Evolutionary conservation across 2,113 vertebrate genomes (phyloP).

Genomic region (Eptesicus fuscus): DNA sequence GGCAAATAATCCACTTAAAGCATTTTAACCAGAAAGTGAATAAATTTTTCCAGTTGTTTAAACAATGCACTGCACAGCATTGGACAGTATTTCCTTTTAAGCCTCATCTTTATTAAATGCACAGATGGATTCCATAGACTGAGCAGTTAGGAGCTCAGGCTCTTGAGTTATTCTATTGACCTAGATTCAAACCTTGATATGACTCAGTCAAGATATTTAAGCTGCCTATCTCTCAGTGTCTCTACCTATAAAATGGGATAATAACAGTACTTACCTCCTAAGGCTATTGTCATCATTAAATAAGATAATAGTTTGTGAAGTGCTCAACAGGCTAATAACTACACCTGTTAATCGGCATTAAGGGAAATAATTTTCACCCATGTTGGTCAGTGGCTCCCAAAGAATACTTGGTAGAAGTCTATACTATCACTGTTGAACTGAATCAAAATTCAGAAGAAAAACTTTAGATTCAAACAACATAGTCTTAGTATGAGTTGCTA

Average conservation of each 20-base stretch:
- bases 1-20: not conserved
- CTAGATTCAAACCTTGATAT: not conserved
- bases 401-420: not conserved
- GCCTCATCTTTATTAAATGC: not conserved
- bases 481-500: not conserved
- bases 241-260: not conserved
- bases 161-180: constrained; percentile 21
- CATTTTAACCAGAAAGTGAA: not conserved
- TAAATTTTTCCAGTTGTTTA: constrained; percentile 45
- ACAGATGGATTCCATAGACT: not conserved
- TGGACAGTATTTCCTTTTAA: not conserved
- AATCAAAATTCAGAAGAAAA: not conserved
- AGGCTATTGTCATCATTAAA: not conserved
- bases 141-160: not conserved
- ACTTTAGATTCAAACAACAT: not conserved
- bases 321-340: not conserved
- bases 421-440: not conserved
- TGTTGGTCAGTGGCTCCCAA: not conserved
- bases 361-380: not conserved
- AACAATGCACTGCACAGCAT: not conserved
- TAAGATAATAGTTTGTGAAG: not conserved
- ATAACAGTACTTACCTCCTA: not conserved
- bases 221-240: not conserved
- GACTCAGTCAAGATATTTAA: constrained; percentile 9
- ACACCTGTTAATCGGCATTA: not conserved